Evolutionary conservation across 2,797 vertebrate species (phyloP).

Genomic region (Enteromius mattozi): DNA sequence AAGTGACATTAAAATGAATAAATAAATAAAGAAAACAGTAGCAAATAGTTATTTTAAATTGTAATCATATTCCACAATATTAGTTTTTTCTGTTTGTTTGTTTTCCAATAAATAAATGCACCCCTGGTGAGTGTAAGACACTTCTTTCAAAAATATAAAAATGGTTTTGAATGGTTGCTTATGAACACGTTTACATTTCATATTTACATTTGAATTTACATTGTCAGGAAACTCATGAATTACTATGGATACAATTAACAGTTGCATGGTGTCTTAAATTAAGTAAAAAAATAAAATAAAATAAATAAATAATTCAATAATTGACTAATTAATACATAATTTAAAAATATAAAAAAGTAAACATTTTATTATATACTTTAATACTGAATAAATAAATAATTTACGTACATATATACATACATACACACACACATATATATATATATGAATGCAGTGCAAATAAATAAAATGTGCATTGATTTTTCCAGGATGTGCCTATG

Average conservation of each 20-base stretch:
- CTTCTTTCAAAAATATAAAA: neutral
- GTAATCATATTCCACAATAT: neutral
- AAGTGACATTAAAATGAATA: neutral
- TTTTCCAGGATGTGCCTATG: neutral
- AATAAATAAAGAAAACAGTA: neutral
- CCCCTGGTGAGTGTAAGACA: neutral
- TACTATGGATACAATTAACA: neutral
- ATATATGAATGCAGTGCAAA: neutral
- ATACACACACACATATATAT: neutral
- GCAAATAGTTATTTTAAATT: neutral
- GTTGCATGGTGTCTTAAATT: neutral
- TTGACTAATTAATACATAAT: neutral
- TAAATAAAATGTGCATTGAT: neutral
- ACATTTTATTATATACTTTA: too few relatives aligned
- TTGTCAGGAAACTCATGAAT: neutral
- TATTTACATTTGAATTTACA: neutral
- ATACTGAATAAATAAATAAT: too few relatives aligned
- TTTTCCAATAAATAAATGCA: neutral
- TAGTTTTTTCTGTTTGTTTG: neutral
- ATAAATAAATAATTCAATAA: neutral
- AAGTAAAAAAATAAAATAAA: neutral
- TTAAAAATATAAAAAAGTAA: neutral
- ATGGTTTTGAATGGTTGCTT: neutral
- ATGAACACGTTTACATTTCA: neutral
- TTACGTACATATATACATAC: neutral